Conservation (phyloP, 2,888 invertebrate species). For the Tetropium fuscum region DNA sequence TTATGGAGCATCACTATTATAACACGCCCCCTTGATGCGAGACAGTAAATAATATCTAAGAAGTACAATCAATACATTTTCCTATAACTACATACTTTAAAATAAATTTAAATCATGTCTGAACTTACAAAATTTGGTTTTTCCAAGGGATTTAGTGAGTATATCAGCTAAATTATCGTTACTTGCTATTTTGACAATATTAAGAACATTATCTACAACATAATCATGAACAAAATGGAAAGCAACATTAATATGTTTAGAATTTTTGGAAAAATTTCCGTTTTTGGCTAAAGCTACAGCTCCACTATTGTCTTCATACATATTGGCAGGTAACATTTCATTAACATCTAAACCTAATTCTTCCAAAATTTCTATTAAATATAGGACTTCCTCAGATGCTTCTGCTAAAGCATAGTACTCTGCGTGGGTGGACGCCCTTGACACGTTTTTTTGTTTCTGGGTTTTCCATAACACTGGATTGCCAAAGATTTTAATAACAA, state of each 20-base stretch:
- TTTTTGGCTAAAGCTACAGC: slow-evolving; percentile 8
- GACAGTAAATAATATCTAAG: no score
- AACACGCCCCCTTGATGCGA: no score
- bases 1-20: no score
- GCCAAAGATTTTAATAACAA: slow-evolving; percentile 46
- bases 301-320: slow-evolving; percentile 29
- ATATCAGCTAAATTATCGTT: slow-evolving; percentile 23
- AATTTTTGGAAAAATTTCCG: slow-evolving; percentile 24
- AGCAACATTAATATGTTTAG: slow-evolving; percentile 30
- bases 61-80: no score
- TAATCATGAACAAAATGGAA: slow-evolving; percentile 24
- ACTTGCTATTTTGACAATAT: not conserved
- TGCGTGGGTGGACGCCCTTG: slow-evolving; percentile 37
- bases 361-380: slow-evolving; percentile 14
- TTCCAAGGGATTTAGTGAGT: slow-evolving; percentile 25
- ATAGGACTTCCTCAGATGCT: slow-evolving; percentile 17
- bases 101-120: no score
- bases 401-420: slow-evolving; percentile 50
- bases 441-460: slow-evolving; percentile 46
- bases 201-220: not conserved
- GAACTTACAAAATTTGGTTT: not conserved
- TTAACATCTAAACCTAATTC: slow-evolving; percentile 31
- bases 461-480: slow-evolving; percentile 50
- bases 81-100: no score
- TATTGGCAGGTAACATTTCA: slow-evolving; percentile 45